Evolutionary conservation across 1,140 invertebrate species (phyloP), one percentile per base, ranked within the genome.

Genomic region (Megalonaias nervosa): DNA sequence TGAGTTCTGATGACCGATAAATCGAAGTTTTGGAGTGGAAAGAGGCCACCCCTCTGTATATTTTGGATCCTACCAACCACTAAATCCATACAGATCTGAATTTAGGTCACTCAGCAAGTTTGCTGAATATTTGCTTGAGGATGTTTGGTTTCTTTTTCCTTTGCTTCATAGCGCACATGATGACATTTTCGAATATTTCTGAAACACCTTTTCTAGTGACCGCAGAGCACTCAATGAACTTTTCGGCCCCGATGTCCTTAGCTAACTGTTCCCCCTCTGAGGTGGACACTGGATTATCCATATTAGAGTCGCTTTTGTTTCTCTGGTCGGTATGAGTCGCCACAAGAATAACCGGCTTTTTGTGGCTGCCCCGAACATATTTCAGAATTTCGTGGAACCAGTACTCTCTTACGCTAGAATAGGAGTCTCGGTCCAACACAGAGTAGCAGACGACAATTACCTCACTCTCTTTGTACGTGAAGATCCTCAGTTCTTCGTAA

Each of bases 381-480:
- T 93, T 92, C 61, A 55, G 57, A n/a, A 93, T 90, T 84, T 93
- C 93, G 26, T 91, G 91, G 65, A 90, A 84, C 92, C 92, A 90
- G 26, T 98, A 99, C 78, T 97, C 97, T 86, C 96, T 93, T 67
- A 99, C 97, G 91, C 99, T 99, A 91, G 99, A 97, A 92, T 99
- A 99, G 79, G 97, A 98, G 16, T 98, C 97, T 73, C 98, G 97
- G 80, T 97, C 98, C 60, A 99, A 97, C 76, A 99, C 98, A 84
- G 97, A 99, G 92, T 99, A 99, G 93, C 98, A 99, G 66, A 99
- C 97, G 79, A 99, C 94, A 92, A 99, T 99, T 72, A 99, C 98
- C 91, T 99, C 98, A 66, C 75, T 76, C 59, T 76, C 61, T 56
- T n/a, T 67, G 55, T 76, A 76, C 4, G 75, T 71, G 57, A 76